Conservation (phyloP, 1,140 invertebrate genomes). For the Drosophila tropicalis region DNA sequence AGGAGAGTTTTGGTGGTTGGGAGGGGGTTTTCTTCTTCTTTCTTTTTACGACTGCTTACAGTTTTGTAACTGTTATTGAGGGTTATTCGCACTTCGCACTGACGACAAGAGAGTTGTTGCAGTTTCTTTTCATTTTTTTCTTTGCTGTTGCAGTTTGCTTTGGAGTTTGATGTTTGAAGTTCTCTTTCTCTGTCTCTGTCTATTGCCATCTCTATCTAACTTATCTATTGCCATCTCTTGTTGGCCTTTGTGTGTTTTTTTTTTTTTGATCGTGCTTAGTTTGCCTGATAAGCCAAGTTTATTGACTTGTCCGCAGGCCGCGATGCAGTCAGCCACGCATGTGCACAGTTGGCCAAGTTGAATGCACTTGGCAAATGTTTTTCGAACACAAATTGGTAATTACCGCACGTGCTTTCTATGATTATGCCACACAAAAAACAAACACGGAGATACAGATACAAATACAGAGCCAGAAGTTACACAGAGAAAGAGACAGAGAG, state of each 20-base stretch:
- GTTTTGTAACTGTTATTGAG: slow-evolving; percentile 82
- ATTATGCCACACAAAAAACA: slow-evolving; percentile 50
- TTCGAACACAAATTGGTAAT: slow-evolving; percentile 68
- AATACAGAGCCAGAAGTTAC: background rate
- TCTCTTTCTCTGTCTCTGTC: background rate
- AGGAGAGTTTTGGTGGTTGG: slow-evolving; percentile 8
- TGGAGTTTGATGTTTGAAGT: slow-evolving; percentile 38
- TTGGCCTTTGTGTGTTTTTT: background rate
- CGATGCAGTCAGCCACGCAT: slow-evolving; percentile 55
- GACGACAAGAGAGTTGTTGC: slow-evolving; percentile 27
- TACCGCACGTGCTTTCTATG: slow-evolving; percentile 78
- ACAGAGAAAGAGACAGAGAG: slow-evolving; percentile 2
- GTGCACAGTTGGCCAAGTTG: slow-evolving; percentile 75
- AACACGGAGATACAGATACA: background rate
- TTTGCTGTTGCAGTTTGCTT: slow-evolving; percentile 34
- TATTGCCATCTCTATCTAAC: background rate
- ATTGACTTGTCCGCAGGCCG: slow-evolving; percentile 44
- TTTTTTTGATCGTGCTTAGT: slow-evolving; percentile 71
- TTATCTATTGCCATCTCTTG: background rate
- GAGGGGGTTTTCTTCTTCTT: background rate
- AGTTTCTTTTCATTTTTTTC: slow-evolving; percentile 9
- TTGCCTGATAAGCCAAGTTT: slow-evolving; percentile 70
- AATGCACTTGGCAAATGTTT: slow-evolving; percentile 48
- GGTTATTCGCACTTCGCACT: slow-evolving; percentile 67
- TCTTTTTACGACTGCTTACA: slow-evolving; percentile 67